These are phyloP conservation scores for Pelecanoides urinatrix DNA, from an alignment of 2,113 vertebrate species.

Conservation along the genomic window DNA sequence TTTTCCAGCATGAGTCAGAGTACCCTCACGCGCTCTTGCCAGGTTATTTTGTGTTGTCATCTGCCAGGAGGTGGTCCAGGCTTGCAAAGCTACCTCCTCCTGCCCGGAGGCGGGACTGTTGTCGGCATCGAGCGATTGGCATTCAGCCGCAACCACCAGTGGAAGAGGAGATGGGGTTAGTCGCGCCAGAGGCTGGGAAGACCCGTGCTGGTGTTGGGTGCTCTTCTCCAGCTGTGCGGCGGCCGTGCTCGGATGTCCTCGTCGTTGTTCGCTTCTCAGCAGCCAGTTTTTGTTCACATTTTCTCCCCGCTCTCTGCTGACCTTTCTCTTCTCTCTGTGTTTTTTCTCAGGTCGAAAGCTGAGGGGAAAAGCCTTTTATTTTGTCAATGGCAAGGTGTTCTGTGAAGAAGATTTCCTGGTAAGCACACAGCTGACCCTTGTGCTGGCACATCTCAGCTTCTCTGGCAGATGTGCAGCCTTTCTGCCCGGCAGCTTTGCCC, in stretches of 20 bases:
- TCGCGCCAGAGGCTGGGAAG: not conserved
- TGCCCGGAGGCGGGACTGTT: not conserved
- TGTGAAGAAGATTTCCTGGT: constrained; percentile 98
- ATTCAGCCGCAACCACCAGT: not conserved
- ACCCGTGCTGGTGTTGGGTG: not conserved
- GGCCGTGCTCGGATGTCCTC: not conserved
- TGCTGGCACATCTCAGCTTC: not conserved
- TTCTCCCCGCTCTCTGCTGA: not conserved
- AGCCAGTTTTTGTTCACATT: not conserved
- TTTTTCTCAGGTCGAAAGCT: constrained; percentile 81
- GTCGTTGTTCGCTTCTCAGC: not conserved
- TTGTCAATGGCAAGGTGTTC: constrained; percentile 84
- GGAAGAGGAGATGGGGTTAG: not conserved
- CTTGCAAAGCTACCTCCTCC: not conserved
- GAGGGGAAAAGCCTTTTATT: constrained; percentile 87
- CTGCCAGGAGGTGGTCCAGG: not conserved
- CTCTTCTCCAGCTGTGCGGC: not conserved
- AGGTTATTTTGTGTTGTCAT: not conserved
- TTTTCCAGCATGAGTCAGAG: not conserved
- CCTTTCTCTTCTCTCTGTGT: not conserved
- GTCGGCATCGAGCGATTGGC: not conserved
- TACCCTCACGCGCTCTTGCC: not conserved
- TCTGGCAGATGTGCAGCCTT: not conserved
- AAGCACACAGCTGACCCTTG: constrained; percentile 44
- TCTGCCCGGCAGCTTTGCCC: not conserved